Evolutionary conservation across 2,888 invertebrate genomes (phyloP), one percentile per base, ranked within the genome.

Genomic region (Muschampia plurimacula): DNA sequence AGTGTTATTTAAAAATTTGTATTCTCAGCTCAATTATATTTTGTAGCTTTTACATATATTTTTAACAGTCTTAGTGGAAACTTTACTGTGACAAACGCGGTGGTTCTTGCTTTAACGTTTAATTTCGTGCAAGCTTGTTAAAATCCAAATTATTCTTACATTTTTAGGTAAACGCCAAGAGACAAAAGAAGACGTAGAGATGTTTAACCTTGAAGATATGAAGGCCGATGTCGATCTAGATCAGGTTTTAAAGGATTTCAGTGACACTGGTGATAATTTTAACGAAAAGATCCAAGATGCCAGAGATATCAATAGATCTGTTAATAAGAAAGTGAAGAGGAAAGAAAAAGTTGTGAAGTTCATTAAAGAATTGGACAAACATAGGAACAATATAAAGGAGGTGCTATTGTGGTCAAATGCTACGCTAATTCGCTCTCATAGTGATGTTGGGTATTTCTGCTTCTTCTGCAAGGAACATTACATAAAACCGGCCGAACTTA

Each of bases 351-450:
- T 63, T 0, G 41, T 46, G 3, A 68, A 73, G 39, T 64, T 59
- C 2, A 41, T 68, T 2, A 69, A 69, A 12, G 73, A 69, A 49
- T 59, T 73, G 12, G 67, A 75, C 32, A 77, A 77, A 70, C 78
- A 79, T 41, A 74, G 77, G 5, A 76, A 78, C 39, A 75, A 78
- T 74, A 46, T 78, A 8, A 71, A 74, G 64, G 76, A 74, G 67
- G 80, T 84, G 28, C 76, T 85, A n/a, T 64, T 77, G 10, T 77
- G 76, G 71, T 82, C 84, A 10, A 85, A 85, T 55, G 84, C 83
- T 4, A 83, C 71, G 44, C 74, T 81, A 39, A 81, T 83, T 15
- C 79, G 79, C 28, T 76, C 79, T 39, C 82, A 83, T 72, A 74
- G 68, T 46, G 66, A 69, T 39, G 57, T 72, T 3, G 76, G 82